Evolutionary conservation across 23 tunicate species (phyloP), one percentile per base, ranked within the genome.

Genomic region (Halocynthia aurantium): DNA sequence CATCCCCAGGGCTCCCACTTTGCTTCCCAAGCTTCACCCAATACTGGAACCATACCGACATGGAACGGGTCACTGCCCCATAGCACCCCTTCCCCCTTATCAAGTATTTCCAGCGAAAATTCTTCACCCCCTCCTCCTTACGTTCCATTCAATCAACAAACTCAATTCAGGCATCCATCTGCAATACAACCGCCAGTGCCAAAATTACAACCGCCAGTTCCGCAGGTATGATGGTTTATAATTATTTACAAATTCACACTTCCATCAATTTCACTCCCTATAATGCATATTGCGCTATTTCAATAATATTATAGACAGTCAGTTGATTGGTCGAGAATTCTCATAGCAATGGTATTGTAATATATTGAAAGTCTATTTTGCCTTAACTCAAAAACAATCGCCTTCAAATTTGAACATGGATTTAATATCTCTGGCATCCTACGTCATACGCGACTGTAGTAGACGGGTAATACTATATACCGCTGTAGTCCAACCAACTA

Each of bases 21-120:
- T 0, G 70, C 49, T 2, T 15, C 70, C 5, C 70, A 65, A 65
- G 70, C 31, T 40, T 65, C 70, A 0, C 70, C 70, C 9, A 65
- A 65, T 15, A 40, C 70, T 1, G 70, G 70, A 8, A 49, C 70
- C 19, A 15, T 65, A 65, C 70, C 70, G 1, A 49, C n/a, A 6
- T 65, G 70, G 70, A 65, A 65, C 70, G 22, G 49, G 31, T 65
- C 70, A 8, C 70, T 10, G 22, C 70, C 70, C 10, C 31, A 65
- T 15, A 65, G 19, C 70, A 65, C 70, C 19, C 70, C 70, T 20
- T 65, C 70, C 31, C 70, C 70, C 0, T 1, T 65, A 49, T 65
- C 70, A 20, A 65, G 70, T 65, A 65, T 65, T 49, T 65, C 70
- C n/a, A 65, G 70, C 2, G 70, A 65, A 5, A 65, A 65, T 15